Conservation (phyloP, 2,113 vertebrate genomes). For the Nanger granti region DNA sequence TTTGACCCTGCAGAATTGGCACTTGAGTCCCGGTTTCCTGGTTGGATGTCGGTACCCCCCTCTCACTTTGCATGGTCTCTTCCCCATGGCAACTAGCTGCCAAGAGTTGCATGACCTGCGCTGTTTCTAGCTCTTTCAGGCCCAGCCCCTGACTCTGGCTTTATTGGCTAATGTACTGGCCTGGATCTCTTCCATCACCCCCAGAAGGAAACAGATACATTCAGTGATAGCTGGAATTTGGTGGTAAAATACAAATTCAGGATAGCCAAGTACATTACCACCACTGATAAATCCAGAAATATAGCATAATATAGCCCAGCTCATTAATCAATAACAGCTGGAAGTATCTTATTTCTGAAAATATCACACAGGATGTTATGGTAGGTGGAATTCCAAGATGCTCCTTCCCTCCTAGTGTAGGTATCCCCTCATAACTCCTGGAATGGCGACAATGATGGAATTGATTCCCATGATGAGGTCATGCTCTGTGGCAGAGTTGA, state of each 20-base stretch:
- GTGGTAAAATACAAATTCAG: neutral
- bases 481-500: neutral
- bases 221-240: neutral
- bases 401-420: neutral
- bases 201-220: neutral
- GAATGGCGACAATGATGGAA: neutral
- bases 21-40: neutral
- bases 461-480: neutral
- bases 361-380: neutral
- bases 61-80: neutral
- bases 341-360: neutral
- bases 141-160: neutral
- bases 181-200: neutral
- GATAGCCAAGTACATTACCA: neutral
- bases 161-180: neutral
- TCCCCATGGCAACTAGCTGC: neutral
- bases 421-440: too few relatives aligned
- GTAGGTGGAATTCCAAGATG: neutral
- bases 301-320: neutral
- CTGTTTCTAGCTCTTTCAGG: neutral
- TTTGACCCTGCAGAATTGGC: neutral
- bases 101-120: neutral
- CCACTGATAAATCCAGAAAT: neutral
- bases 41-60: neutral
- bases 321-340: neutral